phyloP scores from a whole-genome alignment of 2,888 invertebrate genomes.

The Exephanes ischioxanthus region DNA sequence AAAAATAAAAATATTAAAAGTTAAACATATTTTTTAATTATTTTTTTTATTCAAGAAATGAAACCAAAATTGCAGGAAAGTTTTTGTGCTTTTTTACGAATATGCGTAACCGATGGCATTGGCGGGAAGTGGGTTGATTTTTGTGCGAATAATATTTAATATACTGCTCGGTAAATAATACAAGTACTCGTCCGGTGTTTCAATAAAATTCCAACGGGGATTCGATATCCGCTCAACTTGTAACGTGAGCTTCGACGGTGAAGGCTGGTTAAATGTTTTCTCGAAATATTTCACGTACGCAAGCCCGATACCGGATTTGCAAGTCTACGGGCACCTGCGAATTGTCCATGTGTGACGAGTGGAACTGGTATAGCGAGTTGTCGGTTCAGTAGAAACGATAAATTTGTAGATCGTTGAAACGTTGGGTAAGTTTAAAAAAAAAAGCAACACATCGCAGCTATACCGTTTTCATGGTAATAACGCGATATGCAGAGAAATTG shows the following conservation, averaged over 20 bases:
- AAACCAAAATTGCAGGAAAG: no score
- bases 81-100: no score
- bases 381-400: constrained; percentile 25
- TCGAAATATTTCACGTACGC: not conserved
- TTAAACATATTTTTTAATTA: no score
- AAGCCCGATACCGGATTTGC: not conserved
- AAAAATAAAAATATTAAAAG: no score
- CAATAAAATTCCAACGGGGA: not conserved
- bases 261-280: not conserved
- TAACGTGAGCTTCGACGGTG: not conserved
- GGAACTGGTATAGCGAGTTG: constrained; percentile 35
- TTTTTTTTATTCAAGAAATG: no score
- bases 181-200: not conserved
- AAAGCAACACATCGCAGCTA: not conserved
- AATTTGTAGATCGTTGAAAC: constrained; percentile 26
- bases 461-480: not conserved
- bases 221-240: not conserved
- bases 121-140: no score
- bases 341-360: not conserved
- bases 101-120: no score
- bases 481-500: constrained; percentile 13
- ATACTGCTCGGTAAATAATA: not conserved
- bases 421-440: not conserved
- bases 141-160: not conserved
- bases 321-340: not conserved